phyloP scores from a whole-genome alignment of 2,797 vertebrate species.

The Paguma larvata region DNA sequence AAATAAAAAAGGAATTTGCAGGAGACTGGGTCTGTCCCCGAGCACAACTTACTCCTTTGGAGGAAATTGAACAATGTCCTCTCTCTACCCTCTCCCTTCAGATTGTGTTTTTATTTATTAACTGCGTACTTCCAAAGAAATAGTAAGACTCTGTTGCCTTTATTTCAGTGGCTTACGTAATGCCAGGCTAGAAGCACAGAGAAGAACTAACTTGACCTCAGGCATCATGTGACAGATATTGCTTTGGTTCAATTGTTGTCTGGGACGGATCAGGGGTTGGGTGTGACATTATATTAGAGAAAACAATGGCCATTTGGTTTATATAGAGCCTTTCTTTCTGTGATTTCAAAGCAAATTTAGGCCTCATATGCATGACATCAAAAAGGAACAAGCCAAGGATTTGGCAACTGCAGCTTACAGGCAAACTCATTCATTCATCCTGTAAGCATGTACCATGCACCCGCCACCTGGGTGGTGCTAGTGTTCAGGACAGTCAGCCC shows the following conservation, averaged over 20 bases:
- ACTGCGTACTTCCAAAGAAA: slow-evolving; percentile 7
- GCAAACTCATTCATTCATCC: not conserved
- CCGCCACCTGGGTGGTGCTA: rapidly evolving
- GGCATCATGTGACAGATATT: slow-evolving; percentile 66
- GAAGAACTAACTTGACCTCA: slow-evolving; percentile 78
- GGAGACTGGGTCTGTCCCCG: not conserved
- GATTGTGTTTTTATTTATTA: slow-evolving; percentile 59
- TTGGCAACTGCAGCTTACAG: not conserved
- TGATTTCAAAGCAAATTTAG: slow-evolving; percentile 78
- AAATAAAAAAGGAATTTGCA: not conserved
- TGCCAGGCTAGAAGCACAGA: slow-evolving; percentile 30
- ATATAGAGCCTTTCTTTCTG: slow-evolving; percentile 81
- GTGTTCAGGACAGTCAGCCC: too few relatives aligned
- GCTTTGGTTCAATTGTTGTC: slow-evolving; percentile 81
- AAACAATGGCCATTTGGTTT: slow-evolving; percentile 82
- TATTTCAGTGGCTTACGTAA: slow-evolving; percentile 65
- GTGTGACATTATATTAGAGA: slow-evolving; percentile 77
- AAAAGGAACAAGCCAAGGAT: slow-evolving; percentile 43
- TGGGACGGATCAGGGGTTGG: slow-evolving; percentile 68
- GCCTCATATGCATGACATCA: slow-evolving; percentile 57
- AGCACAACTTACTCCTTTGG: not conserved
- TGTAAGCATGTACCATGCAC: not conserved
- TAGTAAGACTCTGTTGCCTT: slow-evolving; percentile 6
- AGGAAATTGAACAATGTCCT: not conserved
- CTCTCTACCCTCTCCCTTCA: slow-evolving; percentile 22